Evolutionary conservation across 1,140 invertebrate genomes (phyloP).

Genomic region (Drosophila orosa): DNA sequence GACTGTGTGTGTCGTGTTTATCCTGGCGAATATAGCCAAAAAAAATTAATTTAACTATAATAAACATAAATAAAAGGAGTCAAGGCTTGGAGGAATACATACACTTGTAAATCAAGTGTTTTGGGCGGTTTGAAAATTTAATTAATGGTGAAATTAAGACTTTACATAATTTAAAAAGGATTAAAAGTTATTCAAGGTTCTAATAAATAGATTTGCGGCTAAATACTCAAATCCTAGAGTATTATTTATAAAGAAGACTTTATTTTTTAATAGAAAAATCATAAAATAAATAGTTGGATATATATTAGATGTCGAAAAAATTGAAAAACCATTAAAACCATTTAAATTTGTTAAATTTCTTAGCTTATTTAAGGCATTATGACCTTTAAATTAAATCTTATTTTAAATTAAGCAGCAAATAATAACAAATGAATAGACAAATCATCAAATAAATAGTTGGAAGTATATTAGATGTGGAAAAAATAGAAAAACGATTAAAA

Average conservation of each 20-base stretch:
- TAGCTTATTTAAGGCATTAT: background rate
- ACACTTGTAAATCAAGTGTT: conserved; percentile 1
- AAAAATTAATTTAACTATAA: background rate
- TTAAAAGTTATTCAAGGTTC: background rate
- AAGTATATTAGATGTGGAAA: no score
- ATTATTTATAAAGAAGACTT: background rate
- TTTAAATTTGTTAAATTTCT: background rate
- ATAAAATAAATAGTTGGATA: background rate
- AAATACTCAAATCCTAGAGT: background rate
- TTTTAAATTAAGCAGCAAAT: background rate
- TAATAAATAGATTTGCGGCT: background rate
- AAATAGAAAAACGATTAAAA: background rate
- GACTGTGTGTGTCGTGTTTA: conserved; percentile 24
- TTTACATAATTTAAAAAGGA: background rate
- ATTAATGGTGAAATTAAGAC: background rate
- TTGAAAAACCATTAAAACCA: background rate
- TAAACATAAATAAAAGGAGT: conserved; percentile 28
- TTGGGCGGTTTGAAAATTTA: no score
- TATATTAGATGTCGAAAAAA: no score
- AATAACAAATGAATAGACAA: background rate
- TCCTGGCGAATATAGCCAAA: conserved; percentile 28
- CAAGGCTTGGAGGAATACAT: background rate
- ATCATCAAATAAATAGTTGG: background rate
- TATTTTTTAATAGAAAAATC: background rate
- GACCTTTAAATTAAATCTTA: no score